Conservation (phyloP, 2,113 vertebrate species). For the Limanda limanda region DNA sequence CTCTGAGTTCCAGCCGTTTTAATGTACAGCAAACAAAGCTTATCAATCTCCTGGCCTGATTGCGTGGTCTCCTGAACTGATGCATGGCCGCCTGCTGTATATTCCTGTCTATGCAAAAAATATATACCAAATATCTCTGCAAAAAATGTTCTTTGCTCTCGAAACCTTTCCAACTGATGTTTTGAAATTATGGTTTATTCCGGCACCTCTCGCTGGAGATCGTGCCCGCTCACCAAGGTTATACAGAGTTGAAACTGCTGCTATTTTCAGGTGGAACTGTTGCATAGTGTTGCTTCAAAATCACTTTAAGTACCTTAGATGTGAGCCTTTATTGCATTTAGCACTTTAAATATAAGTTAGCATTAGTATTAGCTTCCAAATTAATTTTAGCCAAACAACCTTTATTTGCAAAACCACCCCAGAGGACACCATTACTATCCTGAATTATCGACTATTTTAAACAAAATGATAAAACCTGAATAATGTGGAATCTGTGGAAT, state of each 20-base stretch:
- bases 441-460: constrained; percentile 1
- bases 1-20: too few species aligned
- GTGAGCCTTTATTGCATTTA: not conserved
- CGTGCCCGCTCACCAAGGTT: not conserved
- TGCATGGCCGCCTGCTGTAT: not conserved
- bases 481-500: constrained; percentile 30
- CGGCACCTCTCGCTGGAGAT: not conserved
- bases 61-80: not conserved
- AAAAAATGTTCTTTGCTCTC: too few species aligned
- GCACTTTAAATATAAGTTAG: not conserved
- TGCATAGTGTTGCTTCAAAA: too few species aligned
- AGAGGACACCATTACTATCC: not conserved
- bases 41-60: not conserved
- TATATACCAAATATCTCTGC: not conserved
- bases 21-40: not conserved
- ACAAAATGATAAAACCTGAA: constrained; percentile 24
- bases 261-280: too few species aligned
- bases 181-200: too few species aligned
- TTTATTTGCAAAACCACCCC: constrained; percentile 18
- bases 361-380: constrained; percentile 4
- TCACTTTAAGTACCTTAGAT: not conserved
- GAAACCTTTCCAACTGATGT: too few species aligned
- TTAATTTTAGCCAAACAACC: constrained; percentile 10
- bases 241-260: not conserved
- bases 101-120: not conserved